Base-by-base conservation (phyloP, 2,797 vertebrate genomes). In the Psittacula derbiana region DNA sequence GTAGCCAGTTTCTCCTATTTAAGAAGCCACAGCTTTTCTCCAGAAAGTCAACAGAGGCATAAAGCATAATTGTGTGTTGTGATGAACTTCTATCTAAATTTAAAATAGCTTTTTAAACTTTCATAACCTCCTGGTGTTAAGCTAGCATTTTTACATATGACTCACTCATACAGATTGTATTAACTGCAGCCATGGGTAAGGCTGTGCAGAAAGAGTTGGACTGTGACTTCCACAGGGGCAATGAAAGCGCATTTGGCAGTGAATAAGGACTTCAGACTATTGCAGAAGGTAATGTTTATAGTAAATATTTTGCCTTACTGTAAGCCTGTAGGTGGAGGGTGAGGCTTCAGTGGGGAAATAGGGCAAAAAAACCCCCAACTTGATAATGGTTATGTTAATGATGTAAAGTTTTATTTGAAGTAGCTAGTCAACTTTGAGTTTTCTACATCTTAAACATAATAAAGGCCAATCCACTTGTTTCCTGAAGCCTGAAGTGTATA, bases 61-160 rank as follows among this genome's bases (percentile, higher is more conserved):
- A 64, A 38, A 49, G 60, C 6, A 8, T 71, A 84, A 82, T 36
- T 74, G 55, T 64, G 23, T 46, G 23, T 66, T 82, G 57, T 69
- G 43, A 80, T 72, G 13, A 83, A 80, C 62, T 64, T 83, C 25
- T 74, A 23, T 79, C 31, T 58, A 55, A 83, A 88, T 83, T 49
- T 82, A 89, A 95, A 91, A n/a, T 16, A 80, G 18, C 43, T 73
- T 90, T 86, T 93, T 81, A 66, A 90, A 79, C 36, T 88, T 94
- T 50, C 21, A 46, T 81, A 69, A 88, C 62, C 53, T 94, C 20
- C n/a, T 81, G 70, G 9, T 86, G 60, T 86, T 91, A 81, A 92
- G 36, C 25, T 92, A 84, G 66, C 46, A 16, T 94, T 93, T 95
- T 80, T 57, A 52, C n/a, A 43, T 23, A 27, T 58, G 40, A 64